These are phyloP conservation scores for Alaudala cheleensis DNA, from an alignment of 2,113 vertebrate species.

Conservation along the genomic window DNA sequence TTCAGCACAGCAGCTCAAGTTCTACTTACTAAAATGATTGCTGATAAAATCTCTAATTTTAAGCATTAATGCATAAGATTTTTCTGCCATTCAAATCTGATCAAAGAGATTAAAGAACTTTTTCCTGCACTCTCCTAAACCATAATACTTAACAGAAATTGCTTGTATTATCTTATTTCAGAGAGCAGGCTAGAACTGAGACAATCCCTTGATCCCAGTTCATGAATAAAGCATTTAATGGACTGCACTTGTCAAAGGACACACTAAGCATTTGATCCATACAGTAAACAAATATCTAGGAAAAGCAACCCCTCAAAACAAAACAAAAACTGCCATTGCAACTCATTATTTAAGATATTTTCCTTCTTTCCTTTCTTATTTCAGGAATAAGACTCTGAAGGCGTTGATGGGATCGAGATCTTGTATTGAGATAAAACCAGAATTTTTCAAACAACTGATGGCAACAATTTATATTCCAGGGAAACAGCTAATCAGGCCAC, in stretches of 20 bases:
- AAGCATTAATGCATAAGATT: constrained; percentile 61
- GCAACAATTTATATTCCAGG: not conserved
- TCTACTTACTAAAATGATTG: constrained; percentile 51
- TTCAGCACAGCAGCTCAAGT: constrained; percentile 32
- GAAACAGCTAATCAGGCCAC: not conserved
- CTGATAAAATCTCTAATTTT: constrained; percentile 68
- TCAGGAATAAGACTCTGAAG: not conserved
- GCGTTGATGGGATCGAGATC: not conserved
- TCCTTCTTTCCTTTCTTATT: not conserved
- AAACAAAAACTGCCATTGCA: not conserved
- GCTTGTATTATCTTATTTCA: constrained; percentile 59
- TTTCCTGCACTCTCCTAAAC: not conserved
- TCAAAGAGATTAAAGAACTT: constrained; percentile 63
- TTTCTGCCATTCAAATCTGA: constrained; percentile 51
- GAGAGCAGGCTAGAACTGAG: constrained; percentile 51
- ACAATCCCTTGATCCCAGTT: constrained; percentile 63
- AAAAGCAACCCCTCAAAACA: not conserved
- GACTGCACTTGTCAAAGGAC: constrained; percentile 55
- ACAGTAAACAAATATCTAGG: constrained; percentile 45
- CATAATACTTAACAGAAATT: constrained; percentile 55
- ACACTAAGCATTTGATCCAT: constrained; percentile 48
- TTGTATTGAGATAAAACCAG: not conserved
- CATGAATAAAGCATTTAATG: constrained; percentile 71
- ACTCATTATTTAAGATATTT: constrained; percentile 11
- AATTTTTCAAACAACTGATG: not conserved